Percentiles rank a stretch among this genome's conserved stretches.
phyloP scores from a whole-genome alignment of 2,797 vertebrate genomes.

The Paratrypauchen microcephalus region DNA sequence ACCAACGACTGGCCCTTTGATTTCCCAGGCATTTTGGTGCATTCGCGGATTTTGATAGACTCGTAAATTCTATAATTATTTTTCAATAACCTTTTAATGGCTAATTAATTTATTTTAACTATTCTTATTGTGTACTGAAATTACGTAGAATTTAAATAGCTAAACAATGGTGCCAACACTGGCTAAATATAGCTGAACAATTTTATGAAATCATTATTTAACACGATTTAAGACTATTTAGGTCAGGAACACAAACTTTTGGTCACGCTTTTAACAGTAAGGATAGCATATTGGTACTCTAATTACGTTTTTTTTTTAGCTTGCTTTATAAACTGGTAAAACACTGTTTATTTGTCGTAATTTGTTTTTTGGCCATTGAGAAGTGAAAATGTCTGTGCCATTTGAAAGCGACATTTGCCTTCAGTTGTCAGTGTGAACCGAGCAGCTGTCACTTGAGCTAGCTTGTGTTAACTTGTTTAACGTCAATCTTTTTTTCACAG shows the following conservation, averaged over 20 bases:
- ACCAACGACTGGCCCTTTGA: background rate
- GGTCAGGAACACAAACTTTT: background rate
- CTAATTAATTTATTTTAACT: background rate
- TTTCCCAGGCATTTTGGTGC: constrained; percentile 4
- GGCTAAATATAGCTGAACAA: background rate
- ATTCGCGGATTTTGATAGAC: constrained; percentile 4
- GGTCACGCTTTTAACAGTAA: too few relatives aligned
- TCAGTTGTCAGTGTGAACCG: constrained; percentile 41
- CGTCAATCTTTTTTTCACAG: constrained; percentile 25
- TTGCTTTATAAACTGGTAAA: background rate
- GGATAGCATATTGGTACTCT: background rate
- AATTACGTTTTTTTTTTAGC: background rate
- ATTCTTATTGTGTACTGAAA: background rate
- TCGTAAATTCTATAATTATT: background rate
- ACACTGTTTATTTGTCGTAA: background rate
- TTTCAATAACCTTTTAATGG: background rate
- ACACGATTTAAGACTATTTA: too few relatives aligned
- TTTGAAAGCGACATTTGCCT: constrained; percentile 39
- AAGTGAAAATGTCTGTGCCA: background rate
- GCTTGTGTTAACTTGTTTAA: constrained; percentile 9
- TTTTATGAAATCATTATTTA: background rate
- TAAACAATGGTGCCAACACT: background rate
- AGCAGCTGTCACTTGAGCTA: constrained; percentile 60
- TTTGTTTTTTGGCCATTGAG: background rate
- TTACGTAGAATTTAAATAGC: background rate